These are phyloP conservation scores for Platynereis dumerilii DNA, from an alignment of 2,888 invertebrate species.

Conservation along the genomic window DNA sequence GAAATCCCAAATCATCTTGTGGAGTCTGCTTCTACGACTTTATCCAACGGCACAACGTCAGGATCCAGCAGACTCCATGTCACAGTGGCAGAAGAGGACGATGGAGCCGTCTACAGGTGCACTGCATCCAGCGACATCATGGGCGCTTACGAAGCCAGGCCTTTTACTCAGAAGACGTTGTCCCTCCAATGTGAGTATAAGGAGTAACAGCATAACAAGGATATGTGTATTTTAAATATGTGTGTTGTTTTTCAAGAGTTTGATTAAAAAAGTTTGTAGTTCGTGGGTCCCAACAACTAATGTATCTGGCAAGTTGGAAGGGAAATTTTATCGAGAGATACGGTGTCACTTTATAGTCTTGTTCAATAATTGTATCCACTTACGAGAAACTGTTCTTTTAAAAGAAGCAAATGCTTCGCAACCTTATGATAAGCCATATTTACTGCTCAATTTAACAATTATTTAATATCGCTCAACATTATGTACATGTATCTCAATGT, in stretches of 20 bases:
- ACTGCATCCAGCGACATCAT: neutral
- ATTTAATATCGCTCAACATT: no score
- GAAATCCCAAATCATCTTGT: conserved; percentile 2
- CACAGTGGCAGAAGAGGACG: conserved; percentile 17
- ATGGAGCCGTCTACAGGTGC: conserved; percentile 20
- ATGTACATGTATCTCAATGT: no score
- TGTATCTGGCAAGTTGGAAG: no score
- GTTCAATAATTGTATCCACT: no score
- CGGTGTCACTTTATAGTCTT: no score
- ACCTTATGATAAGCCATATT: no score
- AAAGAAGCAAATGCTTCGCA: no score
- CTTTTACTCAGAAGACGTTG: conserved; percentile 9
- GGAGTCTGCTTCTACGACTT: neutral
- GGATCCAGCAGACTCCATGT: conserved; percentile 11
- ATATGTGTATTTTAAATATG: conserved; percentile 6
- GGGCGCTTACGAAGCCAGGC: neutral
- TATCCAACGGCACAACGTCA: conserved; percentile 20
- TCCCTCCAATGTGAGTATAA: conserved; percentile 20
- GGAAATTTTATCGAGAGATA: no score
- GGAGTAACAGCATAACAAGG: no score
- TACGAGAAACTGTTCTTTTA: no score
- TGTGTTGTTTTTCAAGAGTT: neutral
- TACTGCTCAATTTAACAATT: no score
- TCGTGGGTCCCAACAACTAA: no score
- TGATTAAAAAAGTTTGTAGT: neutral